Evolutionary conservation across 2,113 vertebrate genomes (phyloP), one percentile per base, ranked within the genome.

Genomic region (Psophia crepitans): DNA sequence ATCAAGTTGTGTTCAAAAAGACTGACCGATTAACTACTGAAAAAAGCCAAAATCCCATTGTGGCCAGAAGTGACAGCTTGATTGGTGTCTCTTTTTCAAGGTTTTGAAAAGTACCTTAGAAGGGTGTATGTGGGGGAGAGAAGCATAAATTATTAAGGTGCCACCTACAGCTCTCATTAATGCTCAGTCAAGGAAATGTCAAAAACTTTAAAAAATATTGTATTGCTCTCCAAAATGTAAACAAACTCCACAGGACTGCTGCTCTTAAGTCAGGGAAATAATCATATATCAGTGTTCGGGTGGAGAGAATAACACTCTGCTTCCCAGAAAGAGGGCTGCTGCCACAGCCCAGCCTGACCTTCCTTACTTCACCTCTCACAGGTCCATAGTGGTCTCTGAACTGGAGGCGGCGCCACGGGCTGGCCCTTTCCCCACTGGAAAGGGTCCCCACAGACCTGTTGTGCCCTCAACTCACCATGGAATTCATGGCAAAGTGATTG

Each of bases 401-500:
- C 26, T 43, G 35, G n/a, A 83, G 41, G 39, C 20, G 28, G 10
- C 30, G 41, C 54, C 64, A 33, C 2, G 4, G 1, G 12, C 48
- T 3, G 2, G 30, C 8, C 13, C 57, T 22, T 33, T 12, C 49
- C 63, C 61, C 32, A 8, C 27, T 44, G 61, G 13, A 8, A 2
- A n/a, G n/a, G n/a, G n/a, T n/a, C n/a, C 1, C 1, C 54, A 24
- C 49, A 75, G 18, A 71, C 30, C 58, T 17, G 0, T 46, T 16
- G 22, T 18, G 46, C 17, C 33, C 49, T 46, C 51, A 22, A 96
- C 98, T 96, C 97, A 99, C 99, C 99, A 99, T 99, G 75, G 99
- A 99, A 97, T 99, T 99, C 99, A 99, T 99, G 94, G 99, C 99
- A 22, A 99, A 99, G 98, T 99, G 99, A 97, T 99, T 99, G 98